A percentile compares a stretch with the other conserved stretches of the same genome.
Evolutionary conservation across 2,888 invertebrate genomes (phyloP).

Genomic region (Drosophila gaucha): DNA sequence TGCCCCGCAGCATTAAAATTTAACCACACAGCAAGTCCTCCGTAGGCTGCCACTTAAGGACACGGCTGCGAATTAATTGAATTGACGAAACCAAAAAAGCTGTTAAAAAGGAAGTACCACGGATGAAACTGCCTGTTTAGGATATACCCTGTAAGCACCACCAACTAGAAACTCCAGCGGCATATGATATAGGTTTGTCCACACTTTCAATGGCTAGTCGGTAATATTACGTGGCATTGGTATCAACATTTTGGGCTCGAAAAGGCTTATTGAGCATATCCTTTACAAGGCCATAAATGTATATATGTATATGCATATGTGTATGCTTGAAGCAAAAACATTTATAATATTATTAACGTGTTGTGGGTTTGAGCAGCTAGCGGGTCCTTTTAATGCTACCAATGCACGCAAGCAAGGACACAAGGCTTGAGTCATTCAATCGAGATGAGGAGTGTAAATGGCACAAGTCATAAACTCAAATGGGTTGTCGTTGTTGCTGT

Average conservation of each 20-base stretch:
- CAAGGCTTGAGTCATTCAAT: constrained; percentile 59
- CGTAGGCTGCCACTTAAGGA: constrained; percentile 52
- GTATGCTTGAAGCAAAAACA: constrained; percentile 39
- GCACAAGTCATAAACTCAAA: constrained; percentile 63
- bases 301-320: neutral
- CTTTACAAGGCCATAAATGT: neutral
- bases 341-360: constrained; percentile 64
- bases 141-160: neutral
- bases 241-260: neutral
- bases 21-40: constrained; percentile 50
- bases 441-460: constrained; percentile 62
- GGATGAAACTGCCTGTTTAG: neutral
- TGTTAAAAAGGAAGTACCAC: neutral
- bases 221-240: neutral
- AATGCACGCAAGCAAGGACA: constrained; percentile 59
- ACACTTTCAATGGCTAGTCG: too few relatives aligned
- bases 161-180: neutral
- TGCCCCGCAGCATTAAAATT: constrained; percentile 62
- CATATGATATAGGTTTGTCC: too few relatives aligned
- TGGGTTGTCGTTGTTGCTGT: constrained; percentile 20
- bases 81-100: constrained; percentile 52
- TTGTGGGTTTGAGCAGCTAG: neutral
- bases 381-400: constrained; percentile 61
- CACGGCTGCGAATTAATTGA: constrained; percentile 65
- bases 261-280: neutral